Evolutionary conservation across 2,797 vertebrate species (phyloP).

Genomic region (Onychomys arenicola): DNA sequence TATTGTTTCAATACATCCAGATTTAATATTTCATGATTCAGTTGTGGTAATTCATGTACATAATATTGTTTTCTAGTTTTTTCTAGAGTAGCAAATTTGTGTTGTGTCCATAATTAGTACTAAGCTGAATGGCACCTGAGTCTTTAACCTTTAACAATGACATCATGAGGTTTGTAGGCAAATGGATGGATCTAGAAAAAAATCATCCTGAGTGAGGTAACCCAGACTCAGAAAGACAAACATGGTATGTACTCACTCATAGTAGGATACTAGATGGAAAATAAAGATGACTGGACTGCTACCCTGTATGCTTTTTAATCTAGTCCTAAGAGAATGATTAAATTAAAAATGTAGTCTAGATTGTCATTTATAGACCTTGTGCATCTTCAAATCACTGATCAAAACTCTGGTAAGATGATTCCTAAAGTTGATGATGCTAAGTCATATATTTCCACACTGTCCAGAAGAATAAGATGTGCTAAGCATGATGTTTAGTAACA

Average conservation of each 20-base stretch:
- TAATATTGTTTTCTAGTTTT: background rate
- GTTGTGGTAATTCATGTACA: background rate
- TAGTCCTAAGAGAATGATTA: background rate
- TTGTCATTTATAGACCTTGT: background rate
- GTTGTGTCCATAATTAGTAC: background rate
- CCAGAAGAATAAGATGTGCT: background rate
- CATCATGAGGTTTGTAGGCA: too few species aligned
- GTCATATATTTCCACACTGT: background rate
- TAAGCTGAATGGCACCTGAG: background rate
- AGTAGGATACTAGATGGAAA: too few species aligned
- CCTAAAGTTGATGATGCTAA: background rate
- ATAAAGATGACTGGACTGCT: too few species aligned
- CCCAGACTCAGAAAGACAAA: too few species aligned
- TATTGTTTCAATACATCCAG: background rate
- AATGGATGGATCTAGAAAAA: too few species aligned
- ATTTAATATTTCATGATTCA: background rate
- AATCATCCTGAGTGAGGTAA: too few species aligned
- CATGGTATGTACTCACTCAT: too few species aligned
- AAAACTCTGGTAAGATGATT: background rate
- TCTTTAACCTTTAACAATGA: too few species aligned
- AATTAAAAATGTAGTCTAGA: background rate
- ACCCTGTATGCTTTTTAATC: background rate
- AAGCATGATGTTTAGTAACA: background rate
- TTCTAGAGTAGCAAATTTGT: background rate
- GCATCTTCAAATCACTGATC: background rate